These are phyloP conservation scores for Sebastes kiyomatsui DNA, from an alignment of 2,797 vertebrate genomes.

Conservation along the genomic window DNA sequence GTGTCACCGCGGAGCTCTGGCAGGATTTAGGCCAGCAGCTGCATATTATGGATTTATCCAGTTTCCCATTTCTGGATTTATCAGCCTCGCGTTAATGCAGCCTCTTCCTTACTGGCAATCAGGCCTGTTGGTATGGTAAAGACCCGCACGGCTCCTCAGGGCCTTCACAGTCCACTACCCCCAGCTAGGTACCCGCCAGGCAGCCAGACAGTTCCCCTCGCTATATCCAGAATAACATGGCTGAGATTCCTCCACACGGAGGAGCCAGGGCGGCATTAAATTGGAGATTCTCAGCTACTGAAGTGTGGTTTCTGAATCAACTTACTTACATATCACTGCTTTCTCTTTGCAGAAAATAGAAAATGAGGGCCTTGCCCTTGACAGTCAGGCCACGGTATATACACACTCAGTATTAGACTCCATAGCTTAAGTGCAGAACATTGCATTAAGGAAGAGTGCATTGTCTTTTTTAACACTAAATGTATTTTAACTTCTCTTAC, in stretches of 20 bases:
- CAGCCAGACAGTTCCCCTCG: slow-evolving; percentile 54
- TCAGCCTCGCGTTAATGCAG: slow-evolving; percentile 50
- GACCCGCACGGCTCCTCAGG: slow-evolving; percentile 57
- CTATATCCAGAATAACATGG: slow-evolving; percentile 67
- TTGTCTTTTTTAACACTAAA: slow-evolving; percentile 72
- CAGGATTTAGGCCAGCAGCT: slow-evolving; percentile 56
- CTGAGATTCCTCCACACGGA: slow-evolving; percentile 56
- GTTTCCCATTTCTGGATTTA: slow-evolving; percentile 62
- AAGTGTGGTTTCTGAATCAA: slow-evolving; percentile 57
- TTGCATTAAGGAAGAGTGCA: slow-evolving; percentile 71
- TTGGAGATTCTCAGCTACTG: slow-evolving; percentile 67
- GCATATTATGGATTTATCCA: slow-evolving; percentile 62
- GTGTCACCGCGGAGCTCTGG: slow-evolving; percentile 30
- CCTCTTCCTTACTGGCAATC: slow-evolving; percentile 52
- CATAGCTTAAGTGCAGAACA: slow-evolving; percentile 70
- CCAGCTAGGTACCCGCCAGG: slow-evolving; percentile 59
- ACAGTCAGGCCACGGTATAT: slow-evolving; percentile 31
- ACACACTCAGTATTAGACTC: slow-evolving; percentile 44
- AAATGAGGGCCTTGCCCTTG: slow-evolving; percentile 40
- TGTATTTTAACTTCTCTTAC: slow-evolving; percentile 78
- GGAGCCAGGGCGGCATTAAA: slow-evolving; percentile 72
- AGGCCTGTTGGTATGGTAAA: slow-evolving; percentile 55
- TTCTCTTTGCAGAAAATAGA: slow-evolving; percentile 52
- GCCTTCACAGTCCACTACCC: slow-evolving; percentile 65
- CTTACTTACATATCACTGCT: slow-evolving; percentile 55